These are phyloP conservation scores for Dendrolimus pini DNA, from an alignment of 2,888 invertebrate genomes.

Conservation along the genomic window DNA sequence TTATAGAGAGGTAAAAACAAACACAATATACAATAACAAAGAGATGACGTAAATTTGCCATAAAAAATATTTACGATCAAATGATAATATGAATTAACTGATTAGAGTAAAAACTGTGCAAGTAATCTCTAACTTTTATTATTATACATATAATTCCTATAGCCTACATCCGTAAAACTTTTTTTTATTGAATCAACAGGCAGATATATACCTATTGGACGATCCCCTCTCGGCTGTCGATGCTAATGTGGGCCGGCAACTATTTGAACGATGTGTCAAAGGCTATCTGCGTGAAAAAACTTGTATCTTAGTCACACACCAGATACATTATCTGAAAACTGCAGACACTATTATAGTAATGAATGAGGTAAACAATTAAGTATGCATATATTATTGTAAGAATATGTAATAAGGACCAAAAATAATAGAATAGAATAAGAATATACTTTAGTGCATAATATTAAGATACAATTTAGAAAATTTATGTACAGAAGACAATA, in stretches of 20 bases:
- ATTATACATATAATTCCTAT: too few relatives aligned
- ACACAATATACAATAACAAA: too few relatives aligned
- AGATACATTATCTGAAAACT: conserved; percentile 79
- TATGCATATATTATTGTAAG: not conserved
- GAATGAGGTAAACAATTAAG: conserved; percentile 44
- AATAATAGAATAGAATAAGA: too few relatives aligned
- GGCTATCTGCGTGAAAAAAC: conserved; percentile 80
- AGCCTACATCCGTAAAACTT: too few relatives aligned
- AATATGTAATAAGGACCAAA: too few relatives aligned
- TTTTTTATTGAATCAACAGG: conserved; percentile 36
- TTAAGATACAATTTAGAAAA: too few relatives aligned
- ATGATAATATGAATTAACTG: too few relatives aligned
- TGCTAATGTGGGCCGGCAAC: conserved; percentile 82
- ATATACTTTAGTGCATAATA: too few relatives aligned
- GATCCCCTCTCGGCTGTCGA: conserved; percentile 91
- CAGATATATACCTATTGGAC: conserved; percentile 87
- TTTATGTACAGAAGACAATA: too few relatives aligned
- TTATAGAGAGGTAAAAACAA: conserved; percentile 80
- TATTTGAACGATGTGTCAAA: conserved; percentile 85
- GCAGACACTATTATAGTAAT: conserved; percentile 73
- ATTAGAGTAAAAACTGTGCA: too few relatives aligned
- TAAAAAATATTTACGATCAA: not conserved
- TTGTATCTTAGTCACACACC: conserved; percentile 89
- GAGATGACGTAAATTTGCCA: too few relatives aligned
- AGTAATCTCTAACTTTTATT: too few relatives aligned